Conservation (phyloP, 2,113 vertebrate genomes). For the Trichechus manatus region DNA sequence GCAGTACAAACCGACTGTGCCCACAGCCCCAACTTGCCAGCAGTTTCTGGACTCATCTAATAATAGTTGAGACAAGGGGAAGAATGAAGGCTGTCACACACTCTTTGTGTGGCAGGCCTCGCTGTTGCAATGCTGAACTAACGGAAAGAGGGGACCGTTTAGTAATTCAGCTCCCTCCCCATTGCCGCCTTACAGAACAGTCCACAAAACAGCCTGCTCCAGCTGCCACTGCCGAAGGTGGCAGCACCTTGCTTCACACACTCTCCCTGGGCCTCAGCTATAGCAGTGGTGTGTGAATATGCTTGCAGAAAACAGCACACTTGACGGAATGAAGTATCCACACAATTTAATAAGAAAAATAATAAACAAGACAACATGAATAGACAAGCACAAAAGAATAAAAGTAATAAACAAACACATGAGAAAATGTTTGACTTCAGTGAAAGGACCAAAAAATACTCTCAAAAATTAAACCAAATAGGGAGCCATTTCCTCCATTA, state of each 20-base stretch:
- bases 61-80: constrained; percentile 26
- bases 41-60: constrained; percentile 26
- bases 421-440: neutral
- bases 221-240: neutral
- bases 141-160: constrained; percentile 51
- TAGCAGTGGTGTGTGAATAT: neutral
- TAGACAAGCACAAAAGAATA: neutral
- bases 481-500: neutral
- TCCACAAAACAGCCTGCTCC: neutral
- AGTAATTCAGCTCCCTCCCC: neutral
- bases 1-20: neutral
- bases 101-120: neutral
- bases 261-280: neutral
- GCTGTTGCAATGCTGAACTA: constrained; percentile 60
- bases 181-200: constrained; percentile 14
- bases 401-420: constrained; percentile 13
- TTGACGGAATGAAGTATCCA: neutral
- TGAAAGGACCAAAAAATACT: neutral
- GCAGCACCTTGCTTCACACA: neutral
- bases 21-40: neutral
- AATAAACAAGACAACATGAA: neutral
- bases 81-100: neutral
- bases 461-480: neutral
- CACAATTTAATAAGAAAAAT: neutral
- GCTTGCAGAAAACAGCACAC: neutral